Conservation (phyloP, 1,140 invertebrate genomes). For the Caenorhabditis inopinata region DNA sequence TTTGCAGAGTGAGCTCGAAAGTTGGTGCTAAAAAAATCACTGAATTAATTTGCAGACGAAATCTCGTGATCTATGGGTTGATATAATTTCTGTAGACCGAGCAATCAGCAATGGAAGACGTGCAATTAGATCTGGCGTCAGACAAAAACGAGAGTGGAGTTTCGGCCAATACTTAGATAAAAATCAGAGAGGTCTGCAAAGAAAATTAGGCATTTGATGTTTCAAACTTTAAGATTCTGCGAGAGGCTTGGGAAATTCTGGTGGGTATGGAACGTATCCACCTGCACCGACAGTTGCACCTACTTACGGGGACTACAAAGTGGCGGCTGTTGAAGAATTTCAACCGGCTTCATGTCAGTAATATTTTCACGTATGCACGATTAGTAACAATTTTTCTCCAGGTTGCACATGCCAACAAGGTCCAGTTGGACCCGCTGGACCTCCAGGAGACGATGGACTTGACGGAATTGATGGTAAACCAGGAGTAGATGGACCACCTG, state of each 20-base stretch:
- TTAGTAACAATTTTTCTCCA: neutral
- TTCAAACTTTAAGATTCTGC: neutral
- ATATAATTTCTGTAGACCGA: conserved; percentile 44
- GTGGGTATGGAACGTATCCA: conserved; percentile 22
- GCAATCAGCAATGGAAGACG: neutral
- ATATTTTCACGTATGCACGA: neutral
- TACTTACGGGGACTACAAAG: neutral
- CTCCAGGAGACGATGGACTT: conserved; percentile 45
- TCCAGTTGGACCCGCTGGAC: conserved; percentile 44
- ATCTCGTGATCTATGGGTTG: conserved; percentile 48
- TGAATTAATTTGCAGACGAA: conserved; percentile 24
- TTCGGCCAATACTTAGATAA: conserved; percentile 48
- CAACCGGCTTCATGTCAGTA: neutral
- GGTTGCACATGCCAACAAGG: conserved; percentile 52
- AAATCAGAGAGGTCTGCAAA: conserved; percentile 23
- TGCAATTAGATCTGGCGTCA: neutral
- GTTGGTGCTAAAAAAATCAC: neutral
- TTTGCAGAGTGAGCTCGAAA: conserved; percentile 28
- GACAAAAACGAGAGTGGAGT: conserved; percentile 40
- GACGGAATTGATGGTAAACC: conserved; percentile 46
- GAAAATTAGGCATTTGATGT: neutral
- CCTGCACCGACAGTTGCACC: conserved; percentile 8
- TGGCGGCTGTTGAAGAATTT: conserved; percentile 30
- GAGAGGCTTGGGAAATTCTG: neutral
- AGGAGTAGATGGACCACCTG: conserved; percentile 36